Evolutionary conservation across 2,797 vertebrate genomes (phyloP).

Genomic region (Sebastes flavidus): DNA sequence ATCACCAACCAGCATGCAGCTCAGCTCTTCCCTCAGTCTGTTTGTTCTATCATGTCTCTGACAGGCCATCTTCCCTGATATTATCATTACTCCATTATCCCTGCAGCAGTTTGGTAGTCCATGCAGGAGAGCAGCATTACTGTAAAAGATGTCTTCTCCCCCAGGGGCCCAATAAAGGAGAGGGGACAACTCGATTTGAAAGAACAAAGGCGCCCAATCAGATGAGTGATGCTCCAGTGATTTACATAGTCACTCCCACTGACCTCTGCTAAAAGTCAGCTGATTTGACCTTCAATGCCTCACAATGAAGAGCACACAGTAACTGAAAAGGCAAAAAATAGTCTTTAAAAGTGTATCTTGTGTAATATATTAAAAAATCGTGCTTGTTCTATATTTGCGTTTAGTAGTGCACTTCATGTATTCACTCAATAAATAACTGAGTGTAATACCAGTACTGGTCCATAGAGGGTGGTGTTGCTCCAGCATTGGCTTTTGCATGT

Average conservation of each 20-base stretch:
- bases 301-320: neutral
- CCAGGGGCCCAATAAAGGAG: constrained; percentile 28
- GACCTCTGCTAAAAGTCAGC: neutral
- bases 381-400: neutral
- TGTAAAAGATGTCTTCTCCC: constrained; percentile 38
- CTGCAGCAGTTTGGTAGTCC: constrained; percentile 1
- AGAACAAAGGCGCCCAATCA: constrained; percentile 76
- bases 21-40: constrained; percentile 70
- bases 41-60: constrained; percentile 42
- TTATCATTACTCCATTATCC: constrained; percentile 21
- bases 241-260: constrained; percentile 65
- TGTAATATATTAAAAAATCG: neutral
- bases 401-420: neutral
- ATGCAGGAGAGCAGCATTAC: constrained; percentile 31
- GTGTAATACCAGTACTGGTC: neutral
- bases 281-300: neutral
- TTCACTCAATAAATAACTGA: neutral
- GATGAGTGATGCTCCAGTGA: constrained; percentile 39
- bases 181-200: constrained; percentile 69
- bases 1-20: constrained; percentile 94
- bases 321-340: neutral
- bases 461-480: constrained; percentile 48
- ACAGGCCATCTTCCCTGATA: constrained; percentile 40
- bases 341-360: neutral
- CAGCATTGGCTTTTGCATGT: neutral